phyloP scores from a whole-genome alignment of 2,797 vertebrate genomes.

The Pipistrellus kuhlii region DNA sequence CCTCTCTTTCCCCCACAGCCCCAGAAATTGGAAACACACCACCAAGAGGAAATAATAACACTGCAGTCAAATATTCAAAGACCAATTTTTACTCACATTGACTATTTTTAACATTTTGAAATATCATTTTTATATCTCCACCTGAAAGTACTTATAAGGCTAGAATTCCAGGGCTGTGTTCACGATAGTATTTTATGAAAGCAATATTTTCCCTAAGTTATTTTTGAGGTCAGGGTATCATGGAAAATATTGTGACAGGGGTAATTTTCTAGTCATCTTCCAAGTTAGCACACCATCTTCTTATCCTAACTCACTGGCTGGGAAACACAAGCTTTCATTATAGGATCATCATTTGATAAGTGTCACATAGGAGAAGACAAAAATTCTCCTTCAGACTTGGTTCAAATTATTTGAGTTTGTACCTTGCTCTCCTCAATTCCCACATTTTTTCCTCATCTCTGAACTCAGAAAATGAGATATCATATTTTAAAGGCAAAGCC shows the following conservation, averaged over 20 bases:
- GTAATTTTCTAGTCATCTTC: conserved; percentile 71
- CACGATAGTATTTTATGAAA: conserved; percentile 77
- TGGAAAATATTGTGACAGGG: conserved; percentile 60
- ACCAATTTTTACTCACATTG: conserved; percentile 83
- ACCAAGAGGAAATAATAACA: conserved; percentile 84
- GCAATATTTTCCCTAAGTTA: conserved; percentile 70
- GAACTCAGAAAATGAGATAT: conserved; percentile 69
- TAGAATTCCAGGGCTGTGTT: conserved; percentile 76
- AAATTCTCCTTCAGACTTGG: conserved; percentile 48
- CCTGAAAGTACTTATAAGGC: conserved; percentile 85
- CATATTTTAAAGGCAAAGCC: conserved; percentile 27
- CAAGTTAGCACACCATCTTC: conserved; percentile 71
- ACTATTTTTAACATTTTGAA: conserved; percentile 87
- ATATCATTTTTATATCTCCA: conserved; percentile 83
- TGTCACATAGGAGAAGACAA: not conserved
- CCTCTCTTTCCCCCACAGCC: conserved; percentile 74
- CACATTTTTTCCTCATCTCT: not conserved
- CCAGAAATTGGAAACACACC: conserved; percentile 86
- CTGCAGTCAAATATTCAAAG: conserved; percentile 83
- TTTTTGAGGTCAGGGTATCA: not conserved
- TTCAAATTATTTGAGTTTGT: conserved; percentile 34
- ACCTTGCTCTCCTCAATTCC: conserved; percentile 57
- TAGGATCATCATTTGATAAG: conserved; percentile 52
- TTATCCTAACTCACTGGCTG: conserved; percentile 13
- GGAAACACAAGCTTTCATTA: conserved; percentile 15